These are phyloP conservation scores for Polyploca ridens DNA, from an alignment of 2,888 invertebrate species.

Conservation along the genomic window DNA sequence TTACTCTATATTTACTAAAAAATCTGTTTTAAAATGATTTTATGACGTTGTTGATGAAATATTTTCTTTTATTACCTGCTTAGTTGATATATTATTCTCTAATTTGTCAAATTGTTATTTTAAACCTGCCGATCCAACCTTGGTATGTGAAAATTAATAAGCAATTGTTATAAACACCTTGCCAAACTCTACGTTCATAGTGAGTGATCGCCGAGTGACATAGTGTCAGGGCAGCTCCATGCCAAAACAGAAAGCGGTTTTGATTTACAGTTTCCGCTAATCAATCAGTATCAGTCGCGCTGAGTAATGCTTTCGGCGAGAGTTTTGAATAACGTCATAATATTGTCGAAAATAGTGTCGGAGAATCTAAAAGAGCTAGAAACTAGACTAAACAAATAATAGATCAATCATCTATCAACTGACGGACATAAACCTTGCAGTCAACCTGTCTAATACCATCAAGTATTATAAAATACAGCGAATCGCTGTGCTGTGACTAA, in stretches of 20 bases:
- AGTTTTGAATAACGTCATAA: conserved; percentile 1
- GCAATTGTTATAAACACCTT: background rate
- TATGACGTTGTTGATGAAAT: too few species aligned
- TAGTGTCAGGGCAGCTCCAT: conserved; percentile 33
- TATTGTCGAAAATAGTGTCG: background rate
- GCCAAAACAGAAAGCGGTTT: conserved; percentile 38
- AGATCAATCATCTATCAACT: conserved; percentile 1
- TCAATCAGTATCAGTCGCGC: conserved; percentile 37
- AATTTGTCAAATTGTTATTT: background rate
- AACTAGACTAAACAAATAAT: conserved; percentile 3
- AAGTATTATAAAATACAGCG: too few species aligned
- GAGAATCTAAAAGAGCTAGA: background rate
- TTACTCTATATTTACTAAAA: background rate
- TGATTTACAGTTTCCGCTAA: conserved; percentile 31
- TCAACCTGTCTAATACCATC: background rate
- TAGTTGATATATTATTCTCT: background rate
- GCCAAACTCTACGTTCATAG: conserved; percentile 15
- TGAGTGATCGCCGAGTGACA: conserved; percentile 29
- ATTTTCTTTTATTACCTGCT: too few species aligned
- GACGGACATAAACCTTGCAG: background rate
- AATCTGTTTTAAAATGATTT: too few species aligned
- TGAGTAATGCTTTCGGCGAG: conserved; percentile 33
- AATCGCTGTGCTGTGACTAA: too few species aligned
- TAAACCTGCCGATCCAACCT: conserved; percentile 11
- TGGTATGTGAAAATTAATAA: conserved; percentile 2